Evolutionary conservation across 2,797 vertebrate genomes (phyloP).

Genomic region (Anas capensis): DNA sequence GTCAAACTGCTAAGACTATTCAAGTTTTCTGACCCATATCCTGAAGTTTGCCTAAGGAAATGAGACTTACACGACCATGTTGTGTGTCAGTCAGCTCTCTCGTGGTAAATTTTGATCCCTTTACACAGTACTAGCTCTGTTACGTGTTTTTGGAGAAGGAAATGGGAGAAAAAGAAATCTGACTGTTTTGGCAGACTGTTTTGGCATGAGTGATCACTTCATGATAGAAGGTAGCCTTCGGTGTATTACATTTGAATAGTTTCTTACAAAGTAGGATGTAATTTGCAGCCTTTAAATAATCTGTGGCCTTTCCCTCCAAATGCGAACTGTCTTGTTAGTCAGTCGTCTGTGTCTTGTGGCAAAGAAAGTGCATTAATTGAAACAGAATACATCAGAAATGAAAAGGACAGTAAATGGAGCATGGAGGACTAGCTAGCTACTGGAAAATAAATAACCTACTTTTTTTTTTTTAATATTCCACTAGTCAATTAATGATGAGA

Average conservation of each 20-base stretch:
- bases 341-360: not conserved
- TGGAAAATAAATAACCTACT: conserved; percentile 9
- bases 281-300: not conserved
- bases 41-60: conserved; percentile 44
- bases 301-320: not conserved
- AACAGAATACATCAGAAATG: not conserved
- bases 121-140: accelerated
- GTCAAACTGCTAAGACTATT: conserved; percentile 17
- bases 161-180: not conserved
- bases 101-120: not conserved
- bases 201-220: not conserved
- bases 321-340: not conserved
- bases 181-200: not conserved
- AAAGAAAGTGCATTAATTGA: conserved; percentile 9
- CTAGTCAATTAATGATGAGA: not conserved
- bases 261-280: not conserved
- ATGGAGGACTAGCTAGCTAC: not conserved
- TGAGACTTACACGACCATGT: not conserved
- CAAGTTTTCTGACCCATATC: conserved; percentile 43
- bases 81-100: not conserved
- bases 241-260: not conserved
- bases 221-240: not conserved
- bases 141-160: not conserved
- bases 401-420: conserved; percentile 33
- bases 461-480: not conserved